Evolutionary conservation across 2,888 invertebrate species (phyloP).

Genomic region (Gortyna flavago): DNA sequence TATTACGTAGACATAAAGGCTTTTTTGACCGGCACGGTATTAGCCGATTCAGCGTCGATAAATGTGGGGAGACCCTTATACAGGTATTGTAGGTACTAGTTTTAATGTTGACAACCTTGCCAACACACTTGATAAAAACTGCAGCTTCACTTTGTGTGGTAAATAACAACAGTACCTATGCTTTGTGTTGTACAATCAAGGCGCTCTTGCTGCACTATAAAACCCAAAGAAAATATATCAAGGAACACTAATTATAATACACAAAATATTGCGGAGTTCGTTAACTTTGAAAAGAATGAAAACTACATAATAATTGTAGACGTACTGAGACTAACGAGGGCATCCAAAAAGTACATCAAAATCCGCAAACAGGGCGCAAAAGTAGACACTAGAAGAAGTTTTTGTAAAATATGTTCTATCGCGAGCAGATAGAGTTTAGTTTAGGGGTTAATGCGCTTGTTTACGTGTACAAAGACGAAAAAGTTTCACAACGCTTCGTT

Average conservation of each 20-base stretch:
- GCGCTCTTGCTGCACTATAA: not conserved
- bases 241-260: constrained; percentile 49
- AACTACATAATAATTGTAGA: constrained; percentile 69
- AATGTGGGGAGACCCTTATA: no score
- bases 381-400: constrained; percentile 50
- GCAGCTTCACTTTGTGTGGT: constrained; percentile 4
- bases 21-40: no score
- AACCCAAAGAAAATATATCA: constrained; percentile 24
- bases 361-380: constrained; percentile 74
- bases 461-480: constrained; percentile 82
- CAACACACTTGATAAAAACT: constrained; percentile 5
- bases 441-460: constrained; percentile 70
- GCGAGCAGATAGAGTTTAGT: constrained; percentile 62
- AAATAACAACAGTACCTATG: not conserved
- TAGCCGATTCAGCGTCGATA: no score
- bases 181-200: constrained; percentile 35
- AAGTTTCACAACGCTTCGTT: constrained; percentile 84
- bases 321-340: constrained; percentile 74
- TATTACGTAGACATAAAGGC: no score
- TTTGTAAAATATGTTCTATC: constrained; percentile 65
- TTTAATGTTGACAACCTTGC: not conserved
- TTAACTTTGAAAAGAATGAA: constrained; percentile 59
- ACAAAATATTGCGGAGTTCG: constrained; percentile 41
- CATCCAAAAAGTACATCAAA: constrained; percentile 76
- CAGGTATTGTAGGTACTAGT: not conserved